Evolutionary conservation across 2,113 vertebrate species (phyloP).

Genomic region (Rhombomys opimus): DNA sequence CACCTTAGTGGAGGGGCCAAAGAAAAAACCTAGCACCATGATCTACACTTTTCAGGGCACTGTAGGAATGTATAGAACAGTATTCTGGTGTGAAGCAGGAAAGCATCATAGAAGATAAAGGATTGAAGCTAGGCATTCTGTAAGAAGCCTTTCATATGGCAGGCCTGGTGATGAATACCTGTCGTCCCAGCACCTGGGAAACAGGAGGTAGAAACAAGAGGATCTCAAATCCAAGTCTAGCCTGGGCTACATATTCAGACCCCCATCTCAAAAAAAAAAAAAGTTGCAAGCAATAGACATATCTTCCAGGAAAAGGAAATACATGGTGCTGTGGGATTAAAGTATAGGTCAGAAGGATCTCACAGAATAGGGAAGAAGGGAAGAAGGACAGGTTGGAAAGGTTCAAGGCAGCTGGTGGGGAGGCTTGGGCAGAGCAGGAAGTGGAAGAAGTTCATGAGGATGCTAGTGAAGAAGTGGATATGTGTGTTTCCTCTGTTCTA

Average conservation of each 20-base stretch:
- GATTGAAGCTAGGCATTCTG: background rate
- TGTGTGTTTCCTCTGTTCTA: background rate
- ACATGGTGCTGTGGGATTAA: background rate
- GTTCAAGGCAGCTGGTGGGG: background rate
- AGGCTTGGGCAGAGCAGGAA: background rate
- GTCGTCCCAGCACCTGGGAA: background rate
- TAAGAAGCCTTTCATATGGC: background rate
- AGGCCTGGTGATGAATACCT: background rate
- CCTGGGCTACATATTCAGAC: background rate
- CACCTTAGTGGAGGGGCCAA: background rate
- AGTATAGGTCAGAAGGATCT: background rate
- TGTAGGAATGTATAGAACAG: background rate
- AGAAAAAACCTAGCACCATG: background rate
- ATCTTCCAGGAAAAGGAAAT: slow-evolving; percentile 34
- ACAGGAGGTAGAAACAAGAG: background rate
- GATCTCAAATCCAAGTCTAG: background rate
- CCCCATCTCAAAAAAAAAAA: background rate
- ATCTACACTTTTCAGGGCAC: slow-evolving; percentile 6
- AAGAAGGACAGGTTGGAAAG: background rate
- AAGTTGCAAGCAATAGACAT: background rate
- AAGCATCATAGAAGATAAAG: background rate
- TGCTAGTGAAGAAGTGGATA: background rate
- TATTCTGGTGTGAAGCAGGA: background rate
- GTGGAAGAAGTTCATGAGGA: background rate
- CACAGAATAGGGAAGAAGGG: background rate